Evolutionary conservation across 2,113 vertebrate genomes (phyloP), one percentile per base, ranked within the genome.

Genomic region (Serinus canaria): DNA sequence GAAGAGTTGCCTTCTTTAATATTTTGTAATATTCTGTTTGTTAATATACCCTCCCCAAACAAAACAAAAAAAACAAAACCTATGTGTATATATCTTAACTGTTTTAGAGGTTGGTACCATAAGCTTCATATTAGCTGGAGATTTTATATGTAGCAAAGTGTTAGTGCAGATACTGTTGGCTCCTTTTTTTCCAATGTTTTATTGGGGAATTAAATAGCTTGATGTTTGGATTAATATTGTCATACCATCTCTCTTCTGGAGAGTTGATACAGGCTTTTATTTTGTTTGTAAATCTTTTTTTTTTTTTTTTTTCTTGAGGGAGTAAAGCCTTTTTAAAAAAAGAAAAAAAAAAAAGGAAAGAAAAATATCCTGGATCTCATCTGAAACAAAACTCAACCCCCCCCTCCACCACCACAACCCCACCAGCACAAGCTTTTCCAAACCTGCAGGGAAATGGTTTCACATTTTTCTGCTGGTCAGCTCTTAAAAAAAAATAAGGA

Each of bases 21-120:
- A 99, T 99, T 99, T 99, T 99, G 98, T 99, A 99, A 99, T 98
- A 99, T 99, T 98, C 98, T 98, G 98, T 98, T 99, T 99, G 99
- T 99, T 99, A 98, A 99, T 99, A 99, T 98, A 97, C 97, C 97
- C 96, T 95, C 93, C 92, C 33, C 60, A 19, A 53, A 59, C 39
- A n/a, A 25, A 24, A 62, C 13, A 58, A 33, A 25, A 58, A 27
- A 25, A 53, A 44, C 27, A n/a, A 76, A 56, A 56, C 28, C 25
- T 97, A 97, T 97, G 98, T 99, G 98, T 99, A 99, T 98, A 99
- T 99, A 99, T 98, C 98, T 97, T 98, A 98, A 98, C 98, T 97
- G 98, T 99, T 99, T 99, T 98, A 98, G 98, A 98, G 98, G 98
- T 98, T 98, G 98, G 98, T 99, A 98, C 97, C 98, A 98, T 98